phyloP scores from a whole-genome alignment of 2,113 vertebrate genomes.

The Actenoides hombroni region DNA sequence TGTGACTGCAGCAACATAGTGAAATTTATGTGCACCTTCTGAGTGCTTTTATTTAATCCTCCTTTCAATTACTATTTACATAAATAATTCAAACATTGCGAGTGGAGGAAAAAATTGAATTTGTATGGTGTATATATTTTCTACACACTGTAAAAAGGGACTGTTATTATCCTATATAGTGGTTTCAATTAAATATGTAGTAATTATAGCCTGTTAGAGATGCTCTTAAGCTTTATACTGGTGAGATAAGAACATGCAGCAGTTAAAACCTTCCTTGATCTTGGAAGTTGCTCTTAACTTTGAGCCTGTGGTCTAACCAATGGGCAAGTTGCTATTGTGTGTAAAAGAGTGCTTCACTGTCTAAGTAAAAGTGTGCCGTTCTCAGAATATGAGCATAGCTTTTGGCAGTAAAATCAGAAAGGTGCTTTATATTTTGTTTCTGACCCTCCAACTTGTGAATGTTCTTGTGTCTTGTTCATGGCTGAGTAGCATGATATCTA shows the following conservation, averaged over 20 bases:
- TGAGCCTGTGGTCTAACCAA: background rate
- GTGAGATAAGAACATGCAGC: background rate
- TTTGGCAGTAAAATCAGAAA: background rate
- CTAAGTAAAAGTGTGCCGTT: background rate
- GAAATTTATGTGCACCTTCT: background rate
- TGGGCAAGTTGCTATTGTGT: background rate
- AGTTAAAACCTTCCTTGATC: background rate
- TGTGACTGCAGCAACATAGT: background rate
- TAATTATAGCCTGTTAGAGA: background rate
- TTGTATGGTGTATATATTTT: background rate
- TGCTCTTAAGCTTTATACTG: background rate
- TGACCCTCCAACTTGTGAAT: background rate
- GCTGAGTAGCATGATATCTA: background rate
- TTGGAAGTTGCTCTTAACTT: background rate
- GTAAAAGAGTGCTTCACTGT: background rate
- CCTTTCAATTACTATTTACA: background rate
- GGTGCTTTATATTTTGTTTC: background rate
- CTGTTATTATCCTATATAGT: background rate
- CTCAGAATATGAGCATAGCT: background rate
- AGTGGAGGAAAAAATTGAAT: background rate
- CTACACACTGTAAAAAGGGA: background rate
- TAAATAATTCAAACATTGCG: constrained; percentile 12
- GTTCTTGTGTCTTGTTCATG: background rate
- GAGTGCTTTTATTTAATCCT: background rate
- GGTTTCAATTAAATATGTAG: background rate